Evolutionary conservation across 2,888 invertebrate species (phyloP).

Genomic region (Synergus itoensis): DNA sequence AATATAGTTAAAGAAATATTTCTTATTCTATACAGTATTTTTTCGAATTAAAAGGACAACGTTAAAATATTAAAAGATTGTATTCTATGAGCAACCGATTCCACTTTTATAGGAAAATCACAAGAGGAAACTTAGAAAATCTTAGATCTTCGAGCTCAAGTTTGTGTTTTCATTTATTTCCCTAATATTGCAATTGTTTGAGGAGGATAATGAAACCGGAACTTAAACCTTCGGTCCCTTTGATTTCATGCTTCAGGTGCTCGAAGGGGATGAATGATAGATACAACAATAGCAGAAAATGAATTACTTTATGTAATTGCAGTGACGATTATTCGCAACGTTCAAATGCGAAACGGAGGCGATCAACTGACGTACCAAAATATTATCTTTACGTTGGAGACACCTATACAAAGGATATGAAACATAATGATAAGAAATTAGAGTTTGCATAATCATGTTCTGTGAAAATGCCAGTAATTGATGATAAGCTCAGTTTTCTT

Average conservation of each 20-base stretch:
- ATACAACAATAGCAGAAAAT: not conserved
- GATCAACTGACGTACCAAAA: not conserved
- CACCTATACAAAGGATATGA: not conserved
- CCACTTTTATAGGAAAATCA: not conserved
- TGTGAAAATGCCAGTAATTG: not conserved
- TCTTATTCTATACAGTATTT: not conserved
- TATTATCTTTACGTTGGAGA: not conserved
- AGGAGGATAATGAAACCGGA: not conserved
- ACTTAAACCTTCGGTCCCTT: not conserved
- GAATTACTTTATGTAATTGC: not conserved
- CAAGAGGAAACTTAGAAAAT: not conserved
- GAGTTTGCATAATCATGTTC: not conserved
- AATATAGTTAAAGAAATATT: not conserved
- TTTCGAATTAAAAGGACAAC: too few species aligned
- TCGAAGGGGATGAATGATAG: not conserved
- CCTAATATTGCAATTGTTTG: not conserved
- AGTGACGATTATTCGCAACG: not conserved
- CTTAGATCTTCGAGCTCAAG: not conserved
- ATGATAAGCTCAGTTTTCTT: not conserved
- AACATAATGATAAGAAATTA: not conserved
- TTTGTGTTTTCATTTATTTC: not conserved
- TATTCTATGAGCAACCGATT: too few species aligned
- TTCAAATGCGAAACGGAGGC: not conserved
- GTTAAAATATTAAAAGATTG: too few species aligned
- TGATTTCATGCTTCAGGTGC: not conserved